Base-by-base conservation (phyloP, 1,140 invertebrate species). In the Dryas iulia region DNA sequence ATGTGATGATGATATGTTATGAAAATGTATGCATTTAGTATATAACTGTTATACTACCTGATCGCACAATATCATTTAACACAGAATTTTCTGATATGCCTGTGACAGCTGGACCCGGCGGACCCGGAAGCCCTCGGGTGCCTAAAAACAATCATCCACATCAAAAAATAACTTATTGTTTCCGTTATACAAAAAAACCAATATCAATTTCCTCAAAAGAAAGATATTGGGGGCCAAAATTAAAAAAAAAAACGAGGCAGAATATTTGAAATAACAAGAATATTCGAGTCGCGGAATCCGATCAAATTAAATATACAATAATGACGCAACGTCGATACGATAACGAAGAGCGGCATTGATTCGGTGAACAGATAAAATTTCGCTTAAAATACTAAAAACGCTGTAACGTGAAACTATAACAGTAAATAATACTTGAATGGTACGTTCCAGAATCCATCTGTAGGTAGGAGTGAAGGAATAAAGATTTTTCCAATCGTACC, bases 401-500 rank as follows among this genome's bases (percentile, higher is more conserved):
- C n/a, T 1, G 25, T 64, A 53, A 71, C 58, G 28, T 35, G 24
- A 68, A 78, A 80, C 69, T 76, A 76, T 76, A 80, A 78, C 77
- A 77, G 79, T 84, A 85, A 84, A 82, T 85, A 85, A 82, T 75
- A 71, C 71, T 59, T 62, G 47, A 59, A 58, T 63, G 72, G 66
- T 68, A 74, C 63, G 33, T 60, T 68, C 63, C 54, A 70, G 71
- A 75, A 82, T 72, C 69, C 69, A 69, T 64, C 75, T 76, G 62
- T 75, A 83, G 77, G 78, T 8, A 10, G 63, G 68, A 63, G 74
- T 59, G 71, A 74, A 81, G 76, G 79, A 87, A 86, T 90, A 90
- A 88, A 85, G 82, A 86, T 87, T 88, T 90, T 82, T 82, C 82
- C 76, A 87, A 90, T 84, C 81, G 79, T 83, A 84, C 73, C 79